phyloP scores from a whole-genome alignment of 2,888 invertebrate species.

The Heliconius sara region DNA sequence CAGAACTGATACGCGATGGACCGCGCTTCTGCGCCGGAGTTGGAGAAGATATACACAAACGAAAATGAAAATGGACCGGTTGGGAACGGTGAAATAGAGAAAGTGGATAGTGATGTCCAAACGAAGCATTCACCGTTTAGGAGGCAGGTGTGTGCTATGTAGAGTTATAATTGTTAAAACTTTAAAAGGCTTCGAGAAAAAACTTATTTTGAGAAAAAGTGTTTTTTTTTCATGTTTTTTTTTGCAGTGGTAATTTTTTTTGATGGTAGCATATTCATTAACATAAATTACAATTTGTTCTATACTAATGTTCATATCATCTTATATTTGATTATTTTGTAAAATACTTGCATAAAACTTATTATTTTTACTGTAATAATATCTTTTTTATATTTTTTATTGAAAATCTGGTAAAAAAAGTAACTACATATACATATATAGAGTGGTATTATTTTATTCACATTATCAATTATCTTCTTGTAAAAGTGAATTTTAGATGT shows the following conservation, averaged over 20 bases:
- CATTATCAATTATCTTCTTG: too few species aligned
- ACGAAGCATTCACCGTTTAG: constrained; percentile 58
- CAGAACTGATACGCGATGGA: constrained; percentile 59
- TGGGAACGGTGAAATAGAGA: constrained; percentile 54
- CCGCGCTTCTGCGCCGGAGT: constrained; percentile 61
- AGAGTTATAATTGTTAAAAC: constrained; percentile 29
- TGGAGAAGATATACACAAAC: constrained; percentile 68
- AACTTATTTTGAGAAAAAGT: neutral
- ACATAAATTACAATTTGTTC: neutral
- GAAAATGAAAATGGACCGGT: constrained; percentile 55
- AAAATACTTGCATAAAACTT: neutral
- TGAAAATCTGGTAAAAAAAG: neutral
- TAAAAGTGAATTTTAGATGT: too few species aligned
- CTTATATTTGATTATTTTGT: neutral
- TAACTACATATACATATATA: too few species aligned
- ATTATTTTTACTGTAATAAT: neutral
- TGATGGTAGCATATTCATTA: neutral
- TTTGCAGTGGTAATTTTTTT: neutral
- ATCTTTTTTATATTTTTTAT: neutral
- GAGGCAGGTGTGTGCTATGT: constrained; percentile 68
- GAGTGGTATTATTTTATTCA: too few species aligned
- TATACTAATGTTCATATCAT: neutral
- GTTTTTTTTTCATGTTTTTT: neutral
- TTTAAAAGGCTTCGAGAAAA: neutral
- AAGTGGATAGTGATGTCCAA: constrained; percentile 55